Base-by-base conservation (phyloP, 2,797 vertebrate genomes). In the Morus bassanus region DNA sequence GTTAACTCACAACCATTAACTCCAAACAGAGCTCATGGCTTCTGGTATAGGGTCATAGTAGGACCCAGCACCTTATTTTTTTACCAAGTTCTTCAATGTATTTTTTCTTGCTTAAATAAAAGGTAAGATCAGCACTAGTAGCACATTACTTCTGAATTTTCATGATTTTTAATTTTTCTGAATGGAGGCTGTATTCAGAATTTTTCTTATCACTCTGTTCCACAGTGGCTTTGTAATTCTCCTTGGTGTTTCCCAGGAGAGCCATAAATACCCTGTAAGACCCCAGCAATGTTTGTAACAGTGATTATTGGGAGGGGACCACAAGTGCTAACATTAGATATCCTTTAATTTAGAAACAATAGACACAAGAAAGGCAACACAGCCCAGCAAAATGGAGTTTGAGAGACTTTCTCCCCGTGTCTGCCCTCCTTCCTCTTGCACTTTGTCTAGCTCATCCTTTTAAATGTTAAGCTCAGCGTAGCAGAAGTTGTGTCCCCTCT, bases 161-260 rank as follows among this genome's bases (percentile, higher is more conserved):
- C 6, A 33, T 83, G 72, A 45, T 41, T 72, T 77, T 57, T 43
- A 22, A 14, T 18, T 45, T 60, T 12, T 7, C 50, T 21, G 13
- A 94, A 81, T 33, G 39, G 43, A 72, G n/a, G 16, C 54, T 56
- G 39, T 12, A 41, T 72, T 93, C 53, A 83, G 68, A 88, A n/a
- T 48, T 77, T 91, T 95, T 69, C 88, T 95, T 96, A 95, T 95
- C 86, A 37, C 60, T 43, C 21, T 0, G 0, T 54, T 93, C 72
- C 92, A 92, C 75, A 37, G 72, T 51, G 61, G 68, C 72, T 94
- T 95, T 92, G 41, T 83, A 95, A 93, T 94, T 96, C 88, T 94
- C 84, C 60, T 85, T 3, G 0, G 35, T 69, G 78, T 85, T 94
- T 95, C 95, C 91, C 82, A 70, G 78, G 37, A 95, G 84, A 96